Conservation (phyloP, 1,140 invertebrate species). For the Drosophila nikananu region DNA sequence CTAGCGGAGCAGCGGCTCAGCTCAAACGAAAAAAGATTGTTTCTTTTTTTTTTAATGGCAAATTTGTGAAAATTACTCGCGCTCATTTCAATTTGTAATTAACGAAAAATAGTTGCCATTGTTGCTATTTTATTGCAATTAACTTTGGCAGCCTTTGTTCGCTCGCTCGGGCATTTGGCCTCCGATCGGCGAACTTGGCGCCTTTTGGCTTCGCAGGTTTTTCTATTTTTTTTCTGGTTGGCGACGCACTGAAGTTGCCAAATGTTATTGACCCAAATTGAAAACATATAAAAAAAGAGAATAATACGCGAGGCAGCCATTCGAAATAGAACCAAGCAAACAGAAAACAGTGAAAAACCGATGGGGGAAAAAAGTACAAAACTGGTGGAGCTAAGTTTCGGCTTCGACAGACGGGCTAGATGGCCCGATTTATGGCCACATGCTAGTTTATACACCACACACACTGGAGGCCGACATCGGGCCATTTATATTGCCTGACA, state of each 20-base stretch:
- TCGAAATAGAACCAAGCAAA: slow-evolving; percentile 66
- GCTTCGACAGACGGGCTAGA: slow-evolving; percentile 8
- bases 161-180: slow-evolving; percentile 25
- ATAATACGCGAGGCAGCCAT: slow-evolving; percentile 32
- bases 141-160: slow-evolving; percentile 52
- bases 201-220: slow-evolving; percentile 52
- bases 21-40: slow-evolving; percentile 35
- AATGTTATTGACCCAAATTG: slow-evolving; percentile 80
- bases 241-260: slow-evolving; percentile 75
- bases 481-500: slow-evolving; percentile 53
- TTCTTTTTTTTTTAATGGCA: slow-evolving; percentile 37
- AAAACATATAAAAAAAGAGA: slow-evolving; percentile 52
- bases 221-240: slow-evolving; percentile 22
- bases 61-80: slow-evolving; percentile 69
- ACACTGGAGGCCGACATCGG: slow-evolving; percentile 32
- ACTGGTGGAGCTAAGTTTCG: slow-evolving; percentile 30
- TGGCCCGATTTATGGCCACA: slow-evolving; percentile 51
- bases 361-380: slow-evolving; percentile 23
- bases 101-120: slow-evolving; percentile 59
- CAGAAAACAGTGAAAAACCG: slow-evolving; percentile 24
- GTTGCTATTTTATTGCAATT: slow-evolving; percentile 43
- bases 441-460: slow-evolving; percentile 24
- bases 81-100: slow-evolving; percentile 68
- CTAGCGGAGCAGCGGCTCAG: slow-evolving; percentile 21
- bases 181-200: slow-evolving; percentile 75